Evolutionary conservation across 2,113 vertebrate genomes (phyloP).

Genomic region (Monopterus albus): DNA sequence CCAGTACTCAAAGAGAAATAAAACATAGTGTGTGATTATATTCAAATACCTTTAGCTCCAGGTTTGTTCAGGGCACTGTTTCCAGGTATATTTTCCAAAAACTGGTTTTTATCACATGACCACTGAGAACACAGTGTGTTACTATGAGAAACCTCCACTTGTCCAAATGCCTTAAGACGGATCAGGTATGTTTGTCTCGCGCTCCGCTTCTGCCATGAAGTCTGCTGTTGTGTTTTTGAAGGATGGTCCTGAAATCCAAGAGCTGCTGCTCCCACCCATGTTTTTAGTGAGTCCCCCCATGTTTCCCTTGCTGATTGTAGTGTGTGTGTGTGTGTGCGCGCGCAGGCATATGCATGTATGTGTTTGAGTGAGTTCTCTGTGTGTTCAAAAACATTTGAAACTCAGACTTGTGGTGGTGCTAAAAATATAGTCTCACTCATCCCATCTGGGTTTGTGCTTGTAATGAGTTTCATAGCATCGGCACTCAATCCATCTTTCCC

Average conservation of each 20-base stretch:
- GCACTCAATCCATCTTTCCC: not conserved
- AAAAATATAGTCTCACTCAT: not conserved
- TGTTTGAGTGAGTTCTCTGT: conserved; percentile 5
- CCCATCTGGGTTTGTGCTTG: not conserved
- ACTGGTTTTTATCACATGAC: conserved; percentile 50
- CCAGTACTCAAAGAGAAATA: conserved; percentile 33
- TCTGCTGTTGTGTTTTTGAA: conserved; percentile 47
- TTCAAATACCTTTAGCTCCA: conserved; percentile 31
- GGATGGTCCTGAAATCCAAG: conserved; percentile 51
- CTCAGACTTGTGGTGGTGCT: conserved; percentile 10
- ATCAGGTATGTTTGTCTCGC: conserved; percentile 49
- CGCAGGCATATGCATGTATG: conserved; percentile 10
- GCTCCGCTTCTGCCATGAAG: conserved; percentile 26
- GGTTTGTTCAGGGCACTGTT: conserved; percentile 27
- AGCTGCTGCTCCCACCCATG: conserved; percentile 71
- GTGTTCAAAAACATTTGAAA: conserved; percentile 32
- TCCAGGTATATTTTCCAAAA: conserved; percentile 45
- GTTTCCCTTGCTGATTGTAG: conserved; percentile 15
- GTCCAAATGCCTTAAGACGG: conserved; percentile 65
- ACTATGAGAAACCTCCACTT: conserved; percentile 43
- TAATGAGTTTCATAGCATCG: not conserved
- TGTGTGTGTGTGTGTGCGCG: not conserved
- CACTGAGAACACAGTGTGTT: conserved; percentile 29
- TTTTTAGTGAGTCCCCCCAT: conserved; percentile 39
- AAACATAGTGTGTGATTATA: conserved; percentile 7